Evolutionary conservation across 2,113 vertebrate genomes (phyloP).

Genomic region (Paramisgurnus dabryanus): DNA sequence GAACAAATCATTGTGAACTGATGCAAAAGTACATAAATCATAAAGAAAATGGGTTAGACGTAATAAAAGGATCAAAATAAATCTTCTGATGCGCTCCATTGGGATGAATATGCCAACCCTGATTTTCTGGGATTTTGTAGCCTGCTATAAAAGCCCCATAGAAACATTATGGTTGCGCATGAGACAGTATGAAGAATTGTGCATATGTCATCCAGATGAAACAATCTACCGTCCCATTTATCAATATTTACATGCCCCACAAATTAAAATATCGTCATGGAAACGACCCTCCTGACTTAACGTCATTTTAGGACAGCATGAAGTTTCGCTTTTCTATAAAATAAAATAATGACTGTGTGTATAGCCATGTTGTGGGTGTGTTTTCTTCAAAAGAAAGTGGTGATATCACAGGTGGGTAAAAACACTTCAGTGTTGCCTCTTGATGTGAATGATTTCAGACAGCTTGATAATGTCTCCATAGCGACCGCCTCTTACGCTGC

Average conservation of each 20-base stretch:
- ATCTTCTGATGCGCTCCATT: not conserved
- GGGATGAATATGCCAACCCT: constrained; percentile 5
- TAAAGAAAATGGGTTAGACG: constrained; percentile 24
- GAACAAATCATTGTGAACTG: constrained; percentile 31
- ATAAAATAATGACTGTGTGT: not conserved
- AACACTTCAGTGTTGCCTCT: constrained; percentile 9
- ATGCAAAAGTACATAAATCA: constrained; percentile 32
- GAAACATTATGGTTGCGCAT: constrained; percentile 2
- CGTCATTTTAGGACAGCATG: not conserved
- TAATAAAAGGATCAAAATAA: constrained; percentile 44
- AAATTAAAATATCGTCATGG: constrained; percentile 54
- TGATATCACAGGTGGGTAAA: constrained; percentile 32
- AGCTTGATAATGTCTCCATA: constrained; percentile 47
- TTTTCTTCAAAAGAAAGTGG: constrained; percentile 22
- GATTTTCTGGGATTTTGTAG: not conserved
- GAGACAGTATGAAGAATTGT: not conserved
- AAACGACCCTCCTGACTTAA: constrained; percentile 41
- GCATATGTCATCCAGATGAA: constrained; percentile 52
- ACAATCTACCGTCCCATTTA: constrained; percentile 36
- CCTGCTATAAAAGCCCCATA: not conserved
- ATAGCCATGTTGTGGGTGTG: constrained; percentile 19
- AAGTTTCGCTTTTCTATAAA: no score
- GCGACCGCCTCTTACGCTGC: constrained; percentile 30
- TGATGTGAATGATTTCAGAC: constrained; percentile 43
- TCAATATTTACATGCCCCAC: constrained; percentile 59